Conservation (phyloP, 2,113 vertebrate genomes). For the Mellivora capensis region DNA sequence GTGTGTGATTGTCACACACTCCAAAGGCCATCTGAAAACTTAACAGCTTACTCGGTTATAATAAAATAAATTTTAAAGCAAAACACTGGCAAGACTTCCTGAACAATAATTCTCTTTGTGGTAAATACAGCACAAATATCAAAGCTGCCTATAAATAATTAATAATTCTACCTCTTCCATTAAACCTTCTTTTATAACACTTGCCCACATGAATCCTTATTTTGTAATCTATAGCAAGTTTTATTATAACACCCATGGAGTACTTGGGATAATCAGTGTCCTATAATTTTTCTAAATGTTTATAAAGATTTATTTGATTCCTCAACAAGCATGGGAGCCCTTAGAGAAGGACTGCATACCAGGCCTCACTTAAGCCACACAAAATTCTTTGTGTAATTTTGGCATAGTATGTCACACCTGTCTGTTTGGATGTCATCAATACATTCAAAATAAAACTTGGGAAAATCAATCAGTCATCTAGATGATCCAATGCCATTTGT, state of each 20-base stretch:
- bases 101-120: not conserved
- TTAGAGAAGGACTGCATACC: not conserved
- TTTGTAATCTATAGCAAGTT: not conserved
- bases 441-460: not conserved
- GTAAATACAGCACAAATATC: conserved; percentile 23
- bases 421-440: not conserved
- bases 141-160: not conserved
- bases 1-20: not conserved
- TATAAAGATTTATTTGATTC: not conserved
- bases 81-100: not conserved
- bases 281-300: not conserved
- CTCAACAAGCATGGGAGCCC: not conserved
- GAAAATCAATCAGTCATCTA: not conserved
- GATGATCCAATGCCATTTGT: not conserved
- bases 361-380: not conserved
- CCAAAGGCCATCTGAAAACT: not conserved
- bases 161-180: not conserved
- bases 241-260: not conserved
- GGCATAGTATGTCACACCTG: not conserved
- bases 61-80: not conserved
- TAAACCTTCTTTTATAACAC: not conserved
- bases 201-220: not conserved
- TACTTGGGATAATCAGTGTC: not conserved
- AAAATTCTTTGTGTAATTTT: not conserved
- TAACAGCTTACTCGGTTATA: not conserved